Conservation (phyloP, 2,888 invertebrate genomes). For the Tenthredo livida region DNA sequence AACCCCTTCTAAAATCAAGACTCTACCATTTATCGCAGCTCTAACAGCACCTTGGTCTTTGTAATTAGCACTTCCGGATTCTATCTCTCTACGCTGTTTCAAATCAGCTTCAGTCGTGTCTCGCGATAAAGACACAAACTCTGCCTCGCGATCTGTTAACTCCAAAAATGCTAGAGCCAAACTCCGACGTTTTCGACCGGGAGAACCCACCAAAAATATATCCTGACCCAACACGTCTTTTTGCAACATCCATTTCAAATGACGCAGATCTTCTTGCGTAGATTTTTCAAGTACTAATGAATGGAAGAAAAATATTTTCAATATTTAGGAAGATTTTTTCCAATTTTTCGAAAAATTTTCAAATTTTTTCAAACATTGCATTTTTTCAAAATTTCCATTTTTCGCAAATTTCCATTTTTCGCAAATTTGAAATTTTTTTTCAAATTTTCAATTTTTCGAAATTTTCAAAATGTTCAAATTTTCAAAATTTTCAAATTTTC, state of each 20-base stretch:
- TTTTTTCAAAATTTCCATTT: too few species aligned
- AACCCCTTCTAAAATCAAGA: conserved; percentile 95
- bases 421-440: too few species aligned
- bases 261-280: conserved; percentile 87
- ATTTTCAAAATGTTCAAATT: background rate
- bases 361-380: background rate
- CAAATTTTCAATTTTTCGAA: too few species aligned
- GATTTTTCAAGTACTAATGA: conserved; percentile 69
- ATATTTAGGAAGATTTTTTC: conserved; percentile 52
- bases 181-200: conserved; percentile 90
- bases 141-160: conserved; percentile 92
- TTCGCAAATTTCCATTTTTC: too few species aligned
- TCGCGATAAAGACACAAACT: conserved; percentile 95
- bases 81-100: conserved; percentile 96
- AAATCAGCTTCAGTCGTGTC: conserved; percentile 98
- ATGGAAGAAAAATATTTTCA: conserved; percentile 78
- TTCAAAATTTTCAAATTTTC: too few species aligned
- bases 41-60: conserved; percentile 97
- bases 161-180: conserved; percentile 94
- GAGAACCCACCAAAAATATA: conserved; percentile 95
- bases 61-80: conserved; percentile 92
- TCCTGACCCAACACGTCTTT: conserved; percentile 96
- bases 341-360: too few species aligned
- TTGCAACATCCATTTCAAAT: conserved; percentile 97
- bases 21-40: conserved; percentile 93